Conservation (phyloP, 2,888 invertebrate genomes). For the Lasiommata megera region DNA sequence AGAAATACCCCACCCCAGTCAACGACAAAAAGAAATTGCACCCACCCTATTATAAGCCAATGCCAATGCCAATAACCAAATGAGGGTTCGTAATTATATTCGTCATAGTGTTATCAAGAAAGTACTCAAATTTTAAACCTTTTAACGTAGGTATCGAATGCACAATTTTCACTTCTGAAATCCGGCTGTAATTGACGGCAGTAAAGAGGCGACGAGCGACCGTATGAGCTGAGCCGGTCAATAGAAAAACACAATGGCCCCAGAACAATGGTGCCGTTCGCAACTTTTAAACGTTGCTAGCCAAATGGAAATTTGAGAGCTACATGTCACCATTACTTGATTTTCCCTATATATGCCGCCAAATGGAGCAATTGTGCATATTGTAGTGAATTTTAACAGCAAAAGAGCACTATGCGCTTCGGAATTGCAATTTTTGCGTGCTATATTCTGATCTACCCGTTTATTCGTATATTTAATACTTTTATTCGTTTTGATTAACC, state of each 20-base stretch:
- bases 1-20: too few species aligned
- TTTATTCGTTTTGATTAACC: too few species aligned
- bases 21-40: too few species aligned
- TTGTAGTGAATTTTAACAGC: constrained; percentile 24
- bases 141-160: constrained; percentile 27
- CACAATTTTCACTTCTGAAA: constrained; percentile 48
- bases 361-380: constrained; percentile 32
- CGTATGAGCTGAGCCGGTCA: constrained; percentile 63
- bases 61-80: too few species aligned
- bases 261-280: constrained; percentile 65
- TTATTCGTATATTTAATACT: too few species aligned
- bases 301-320: constrained; percentile 73
- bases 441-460: background rate
- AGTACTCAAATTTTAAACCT: background rate
- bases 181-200: constrained; percentile 58
- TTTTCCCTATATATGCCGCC: constrained; percentile 43
- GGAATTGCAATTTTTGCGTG: background rate
- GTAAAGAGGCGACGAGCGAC: constrained; percentile 44
- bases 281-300: constrained; percentile 66
- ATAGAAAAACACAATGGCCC: constrained; percentile 73
- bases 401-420: constrained; percentile 20
- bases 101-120: too few species aligned
- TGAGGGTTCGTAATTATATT: too few species aligned
- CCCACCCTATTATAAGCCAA: too few species aligned
- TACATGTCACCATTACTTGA: constrained; percentile 54